Evolutionary conservation across 2,797 vertebrate species (phyloP).

Genomic region (Sebastes elongatus): DNA sequence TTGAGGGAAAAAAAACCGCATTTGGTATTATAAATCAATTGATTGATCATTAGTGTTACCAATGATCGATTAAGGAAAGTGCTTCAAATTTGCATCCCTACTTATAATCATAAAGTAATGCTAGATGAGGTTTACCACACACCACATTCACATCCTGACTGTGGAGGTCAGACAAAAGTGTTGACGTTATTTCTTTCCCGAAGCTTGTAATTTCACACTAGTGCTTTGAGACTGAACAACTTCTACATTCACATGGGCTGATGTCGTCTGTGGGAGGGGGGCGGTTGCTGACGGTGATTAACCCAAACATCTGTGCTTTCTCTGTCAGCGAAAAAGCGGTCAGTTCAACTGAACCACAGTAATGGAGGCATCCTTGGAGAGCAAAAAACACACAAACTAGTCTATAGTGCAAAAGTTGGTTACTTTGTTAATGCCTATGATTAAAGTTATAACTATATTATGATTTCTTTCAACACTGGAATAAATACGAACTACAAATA

Average conservation of each 20-base stretch:
- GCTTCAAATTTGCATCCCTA: not conserved
- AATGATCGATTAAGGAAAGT: no score
- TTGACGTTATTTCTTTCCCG: not conserved
- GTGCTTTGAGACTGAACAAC: not conserved
- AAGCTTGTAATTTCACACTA: not conserved
- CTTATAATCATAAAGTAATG: not conserved
- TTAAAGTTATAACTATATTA: not conserved
- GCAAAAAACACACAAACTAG: not conserved
- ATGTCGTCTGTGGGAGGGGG: not conserved
- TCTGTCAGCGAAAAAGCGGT: not conserved
- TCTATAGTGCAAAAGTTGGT: not conserved
- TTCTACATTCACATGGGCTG: not conserved
- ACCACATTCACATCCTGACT: not conserved
- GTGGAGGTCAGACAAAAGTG: not conserved
- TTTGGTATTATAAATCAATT: no score
- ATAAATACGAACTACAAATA: not conserved
- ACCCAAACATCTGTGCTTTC: conserved; percentile 6
- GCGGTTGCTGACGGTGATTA: not conserved
- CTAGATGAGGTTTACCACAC: not conserved
- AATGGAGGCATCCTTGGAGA: not conserved
- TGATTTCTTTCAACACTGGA: not conserved
- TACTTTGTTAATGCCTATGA: not conserved
- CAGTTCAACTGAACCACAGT: not conserved
- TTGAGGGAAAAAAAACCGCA: no score
- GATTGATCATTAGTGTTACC: no score